Evolutionary conservation across 2,888 invertebrate species (phyloP).

Genomic region (Heliconius erato): DNA sequence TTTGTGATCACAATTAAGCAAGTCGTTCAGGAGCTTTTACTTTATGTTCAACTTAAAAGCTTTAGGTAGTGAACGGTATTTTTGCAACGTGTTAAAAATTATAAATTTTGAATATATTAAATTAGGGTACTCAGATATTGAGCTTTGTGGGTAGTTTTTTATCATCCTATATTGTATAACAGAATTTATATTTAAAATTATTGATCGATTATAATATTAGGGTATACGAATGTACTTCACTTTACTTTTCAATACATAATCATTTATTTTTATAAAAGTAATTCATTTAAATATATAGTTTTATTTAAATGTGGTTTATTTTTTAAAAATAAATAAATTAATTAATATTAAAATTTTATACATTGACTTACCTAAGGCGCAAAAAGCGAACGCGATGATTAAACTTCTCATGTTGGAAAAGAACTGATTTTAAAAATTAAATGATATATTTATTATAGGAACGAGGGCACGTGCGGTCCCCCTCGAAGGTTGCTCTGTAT

Average conservation of each 20-base stretch:
- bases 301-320: background rate
- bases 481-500: slow-evolving; percentile 77
- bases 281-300: background rate
- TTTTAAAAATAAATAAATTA: background rate
- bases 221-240: too few species aligned
- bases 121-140: too few species aligned
- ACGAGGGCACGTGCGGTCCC: slow-evolving; percentile 74
- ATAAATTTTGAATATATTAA: background rate
- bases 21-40: slow-evolving; percentile 42
- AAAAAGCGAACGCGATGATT: slow-evolving; percentile 66
- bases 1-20: slow-evolving; percentile 41
- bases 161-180: background rate
- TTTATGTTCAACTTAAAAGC: slow-evolving; percentile 36
- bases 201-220: background rate
- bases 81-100: slow-evolving; percentile 5
- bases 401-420: slow-evolving; percentile 72
- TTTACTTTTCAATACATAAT: too few species aligned
- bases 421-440: slow-evolving; percentile 57
- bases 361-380: slow-evolving; percentile 73
- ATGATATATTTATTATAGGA: slow-evolving; percentile 56
- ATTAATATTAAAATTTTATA: slow-evolving; percentile 1
- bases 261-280: too few species aligned
- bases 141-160: background rate
- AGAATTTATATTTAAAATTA: background rate
- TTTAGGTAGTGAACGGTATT: slow-evolving; percentile 23